A percentile compares a stretch with the other conserved stretches of the same genome.
Conservation (phyloP, 2,113 vertebrate genomes). For the Datnioides undecimradiatus region DNA sequence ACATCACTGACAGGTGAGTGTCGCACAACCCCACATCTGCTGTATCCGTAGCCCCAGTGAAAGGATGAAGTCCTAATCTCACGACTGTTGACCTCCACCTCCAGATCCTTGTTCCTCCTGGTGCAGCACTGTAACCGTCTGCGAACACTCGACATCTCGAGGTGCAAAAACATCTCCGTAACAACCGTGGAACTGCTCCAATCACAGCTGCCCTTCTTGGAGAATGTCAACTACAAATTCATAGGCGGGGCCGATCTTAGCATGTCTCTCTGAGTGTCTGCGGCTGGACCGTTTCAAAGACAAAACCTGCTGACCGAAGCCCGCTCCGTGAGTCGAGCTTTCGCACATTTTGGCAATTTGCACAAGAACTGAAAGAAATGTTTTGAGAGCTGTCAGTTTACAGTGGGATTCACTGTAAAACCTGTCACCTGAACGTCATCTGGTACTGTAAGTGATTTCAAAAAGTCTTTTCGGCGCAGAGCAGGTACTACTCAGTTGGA, state of each 20-base stretch:
- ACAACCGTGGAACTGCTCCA: slow-evolving; percentile 82
- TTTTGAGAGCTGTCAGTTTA: background rate
- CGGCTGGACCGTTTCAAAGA: background rate
- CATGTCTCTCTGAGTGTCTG: slow-evolving; percentile 61
- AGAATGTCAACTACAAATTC: slow-evolving; percentile 82
- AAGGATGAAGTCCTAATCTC: background rate
- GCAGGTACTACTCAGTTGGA: background rate
- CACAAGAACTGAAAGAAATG: slow-evolving; percentile 17
- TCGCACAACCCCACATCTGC: accelerated
- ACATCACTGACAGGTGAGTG: slow-evolving; percentile 86
- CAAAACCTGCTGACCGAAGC: slow-evolving; percentile 25
- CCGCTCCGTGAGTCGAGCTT: background rate
- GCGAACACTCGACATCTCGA: slow-evolving; percentile 85
- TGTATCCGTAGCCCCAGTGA: background rate
- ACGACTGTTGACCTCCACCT: background rate
- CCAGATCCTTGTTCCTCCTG: slow-evolving; percentile 84
- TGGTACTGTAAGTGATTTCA: background rate
- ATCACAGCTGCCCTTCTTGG: slow-evolving; percentile 83
- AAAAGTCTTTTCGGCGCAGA: background rate
- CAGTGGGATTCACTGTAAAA: background rate
- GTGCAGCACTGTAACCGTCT: slow-evolving; percentile 83
- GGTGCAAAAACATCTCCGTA: slow-evolving; percentile 84
- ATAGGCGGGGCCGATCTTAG: slow-evolving; percentile 80
- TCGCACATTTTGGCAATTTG: slow-evolving; percentile 31
- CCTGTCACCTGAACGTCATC: background rate